Percentiles rank a stretch among this genome's conserved stretches.
Evolutionary conservation across 2,888 invertebrate genomes (phyloP).

Genomic region (Conistra vaccinii): DNA sequence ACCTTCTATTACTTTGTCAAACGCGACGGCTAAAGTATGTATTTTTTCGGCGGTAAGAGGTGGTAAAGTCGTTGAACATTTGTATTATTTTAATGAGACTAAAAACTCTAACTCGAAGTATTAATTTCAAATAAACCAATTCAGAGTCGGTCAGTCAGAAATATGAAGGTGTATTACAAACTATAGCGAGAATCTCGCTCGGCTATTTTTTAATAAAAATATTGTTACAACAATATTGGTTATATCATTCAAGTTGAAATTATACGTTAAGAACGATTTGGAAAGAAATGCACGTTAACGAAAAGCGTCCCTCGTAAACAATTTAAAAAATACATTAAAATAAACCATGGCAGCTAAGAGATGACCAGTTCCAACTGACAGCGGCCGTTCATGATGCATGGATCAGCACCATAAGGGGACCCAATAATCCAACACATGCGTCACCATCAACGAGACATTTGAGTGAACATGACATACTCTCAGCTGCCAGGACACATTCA

Average conservation of each 20-base stretch:
- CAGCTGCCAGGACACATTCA: neutral
- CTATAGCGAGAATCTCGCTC: too few species aligned
- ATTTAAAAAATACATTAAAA: too few species aligned
- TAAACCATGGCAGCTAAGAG: neutral
- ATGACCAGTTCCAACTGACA: neutral
- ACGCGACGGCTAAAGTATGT: constrained; percentile 14
- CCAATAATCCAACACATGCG: neutral
- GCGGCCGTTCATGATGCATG: neutral
- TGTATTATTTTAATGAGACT: too few species aligned
- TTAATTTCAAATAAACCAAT: too few species aligned
- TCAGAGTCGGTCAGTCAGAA: neutral
- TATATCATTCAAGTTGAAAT: neutral
- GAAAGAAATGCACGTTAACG: too few species aligned
- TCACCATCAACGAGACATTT: neutral
- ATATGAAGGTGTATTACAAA: too few species aligned
- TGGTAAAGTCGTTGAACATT: constrained; percentile 4
- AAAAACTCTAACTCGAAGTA: too few species aligned
- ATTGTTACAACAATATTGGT: neutral
- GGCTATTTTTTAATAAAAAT: too few species aligned
- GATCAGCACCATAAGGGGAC: neutral
- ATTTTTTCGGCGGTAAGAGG: constrained; percentile 27
- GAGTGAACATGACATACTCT: neutral
- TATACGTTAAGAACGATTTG: neutral
- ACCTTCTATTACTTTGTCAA: constrained; percentile 41
- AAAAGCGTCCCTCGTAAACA: neutral